Base-by-base conservation (phyloP, 2,888 invertebrate genomes). In the Phaedon cochleariae region DNA sequence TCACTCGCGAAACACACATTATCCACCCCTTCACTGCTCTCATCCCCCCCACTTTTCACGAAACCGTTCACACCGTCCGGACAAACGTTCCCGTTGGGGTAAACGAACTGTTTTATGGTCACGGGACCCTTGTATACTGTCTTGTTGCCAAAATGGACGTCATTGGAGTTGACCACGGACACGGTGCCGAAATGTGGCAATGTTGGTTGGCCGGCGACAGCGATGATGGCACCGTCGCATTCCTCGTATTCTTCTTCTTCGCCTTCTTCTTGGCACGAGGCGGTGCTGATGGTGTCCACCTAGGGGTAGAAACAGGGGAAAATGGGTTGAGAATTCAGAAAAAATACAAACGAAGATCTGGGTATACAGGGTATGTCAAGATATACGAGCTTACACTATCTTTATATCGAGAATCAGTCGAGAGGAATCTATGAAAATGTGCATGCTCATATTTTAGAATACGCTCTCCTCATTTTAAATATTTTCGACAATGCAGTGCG, bases 101-200 rank as follows among this genome's bases (percentile, higher is more conserved):
- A 88, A 61, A 92, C 85, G 70, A 92, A 86, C 79, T 92, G 92
- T 78, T 91, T 92, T 73, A 93, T 92, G 31, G 90, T 90, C 15
- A 93, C 92, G 51, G 92, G 92, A 5, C 92, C 92, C 77, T 92
- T 90, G 77, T 92, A 92, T 76, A 90, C 89, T 4, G 91, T 91
- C 75, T 90, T 92, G 74, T 91, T 90, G 0, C 93, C 93, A 73
- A 93, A 89, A 70, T 91, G 91, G 1, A 93, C 89, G 79, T 92
- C 90, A 22, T 87, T 87, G 0, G 92, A 92, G 74, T 91, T 88
- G 29, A 85, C 86, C 1, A 93, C 87, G 20, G 87, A 86, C 22
- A 92, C 87, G 76, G 87, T 89, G 54, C 89, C 90, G 71, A 89
- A 87, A 48, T 60, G 37, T 1, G 67, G 61, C 22, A 66, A 6